phyloP scores from a whole-genome alignment of 2,888 invertebrate genomes.

The Ceramica pisi region DNA sequence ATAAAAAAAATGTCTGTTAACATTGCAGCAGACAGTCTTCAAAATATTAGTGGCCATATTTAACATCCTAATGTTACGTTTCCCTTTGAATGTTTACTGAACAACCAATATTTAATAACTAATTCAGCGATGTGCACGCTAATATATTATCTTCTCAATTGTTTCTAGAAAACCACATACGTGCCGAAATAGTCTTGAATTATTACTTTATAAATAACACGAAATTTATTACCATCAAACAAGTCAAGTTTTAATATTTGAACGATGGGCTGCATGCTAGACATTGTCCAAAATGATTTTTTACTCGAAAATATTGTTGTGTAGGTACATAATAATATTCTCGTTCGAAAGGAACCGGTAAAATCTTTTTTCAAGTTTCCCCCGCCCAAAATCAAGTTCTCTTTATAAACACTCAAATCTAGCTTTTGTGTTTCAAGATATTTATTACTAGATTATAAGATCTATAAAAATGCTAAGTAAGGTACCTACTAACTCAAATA shows the following conservation, averaged over 20 bases:
- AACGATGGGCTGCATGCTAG: not conserved
- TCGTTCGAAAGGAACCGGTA: not conserved
- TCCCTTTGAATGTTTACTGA: too few species aligned
- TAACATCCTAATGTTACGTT: too few species aligned
- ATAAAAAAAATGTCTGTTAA: too few species aligned
- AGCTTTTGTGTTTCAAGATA: not conserved
- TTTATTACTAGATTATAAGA: not conserved
- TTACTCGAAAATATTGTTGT: not conserved
- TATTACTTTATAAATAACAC: conserved; percentile 33
- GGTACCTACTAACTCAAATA: not conserved
- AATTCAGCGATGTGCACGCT: too few species aligned
- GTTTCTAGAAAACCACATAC: too few species aligned
- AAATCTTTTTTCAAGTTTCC: not conserved
- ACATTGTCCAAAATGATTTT: not conserved
- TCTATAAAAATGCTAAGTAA: not conserved
- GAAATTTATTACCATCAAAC: conserved; percentile 19
- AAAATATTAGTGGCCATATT: too few species aligned
- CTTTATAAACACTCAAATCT: not conserved
- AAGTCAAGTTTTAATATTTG: conserved; percentile 15
- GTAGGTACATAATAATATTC: not conserved
- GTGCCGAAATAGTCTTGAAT: not conserved
- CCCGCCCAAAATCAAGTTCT: not conserved
- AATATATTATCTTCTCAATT: too few species aligned
- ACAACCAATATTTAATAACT: too few species aligned
- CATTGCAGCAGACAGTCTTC: too few species aligned